Evolutionary conservation across 2,797 vertebrate species (phyloP).

Genomic region (Periparus ater): DNA sequence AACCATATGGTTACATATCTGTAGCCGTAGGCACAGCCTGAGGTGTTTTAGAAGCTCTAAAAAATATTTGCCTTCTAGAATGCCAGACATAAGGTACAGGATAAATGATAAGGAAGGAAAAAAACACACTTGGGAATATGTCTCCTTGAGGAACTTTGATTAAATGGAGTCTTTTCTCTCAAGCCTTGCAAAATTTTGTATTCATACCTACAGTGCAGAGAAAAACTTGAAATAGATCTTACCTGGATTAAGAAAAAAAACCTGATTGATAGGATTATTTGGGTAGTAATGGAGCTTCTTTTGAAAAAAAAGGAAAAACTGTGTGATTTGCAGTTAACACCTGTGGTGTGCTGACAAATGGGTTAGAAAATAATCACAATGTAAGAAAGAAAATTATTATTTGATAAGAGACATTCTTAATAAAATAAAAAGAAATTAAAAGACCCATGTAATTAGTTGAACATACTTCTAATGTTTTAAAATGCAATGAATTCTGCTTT

Average conservation of each 20-base stretch:
- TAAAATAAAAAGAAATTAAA: neutral
- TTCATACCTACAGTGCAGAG: neutral
- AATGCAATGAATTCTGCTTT: neutral
- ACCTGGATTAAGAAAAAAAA: neutral
- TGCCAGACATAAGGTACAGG: neutral
- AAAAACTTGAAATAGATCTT: neutral
- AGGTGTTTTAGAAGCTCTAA: slow-evolving; percentile 51
- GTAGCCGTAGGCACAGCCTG: slow-evolving; percentile 39
- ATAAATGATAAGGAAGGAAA: neutral
- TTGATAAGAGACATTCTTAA: neutral
- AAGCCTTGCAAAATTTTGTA: neutral
- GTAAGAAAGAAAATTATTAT: neutral
- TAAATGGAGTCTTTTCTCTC: neutral
- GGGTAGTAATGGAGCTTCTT: neutral
- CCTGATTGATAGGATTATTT: neutral
- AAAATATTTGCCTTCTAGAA: slow-evolving; percentile 42
- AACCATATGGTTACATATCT: slow-evolving; percentile 46
- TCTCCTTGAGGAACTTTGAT: neutral
- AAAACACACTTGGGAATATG: neutral
- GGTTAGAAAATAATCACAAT: neutral
- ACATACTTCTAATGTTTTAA: neutral
- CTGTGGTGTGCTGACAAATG: neutral
- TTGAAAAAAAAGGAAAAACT: neutral
- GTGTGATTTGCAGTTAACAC: neutral
- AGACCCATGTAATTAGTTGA: neutral